Conservation (phyloP, 1,140 invertebrate species). For the Cephus cinctus region DNA sequence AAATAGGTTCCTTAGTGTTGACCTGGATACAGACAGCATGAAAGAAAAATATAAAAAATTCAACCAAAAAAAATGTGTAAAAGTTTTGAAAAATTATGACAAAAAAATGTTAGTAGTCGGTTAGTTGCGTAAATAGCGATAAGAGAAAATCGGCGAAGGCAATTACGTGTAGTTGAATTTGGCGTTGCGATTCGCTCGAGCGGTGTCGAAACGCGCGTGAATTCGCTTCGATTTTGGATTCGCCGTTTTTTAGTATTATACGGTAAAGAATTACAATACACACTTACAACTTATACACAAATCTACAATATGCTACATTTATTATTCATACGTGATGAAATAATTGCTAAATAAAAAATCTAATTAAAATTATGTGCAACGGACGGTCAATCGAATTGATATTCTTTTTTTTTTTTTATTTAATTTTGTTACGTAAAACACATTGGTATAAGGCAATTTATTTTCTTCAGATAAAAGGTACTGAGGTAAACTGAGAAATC, state of each 20-base stretch:
- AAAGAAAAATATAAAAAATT: constrained; percentile 22
- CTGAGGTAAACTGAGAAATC: too few species aligned
- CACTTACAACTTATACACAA: constrained; percentile 21
- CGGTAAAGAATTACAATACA: constrained; percentile 17
- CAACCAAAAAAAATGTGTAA: constrained; percentile 23
- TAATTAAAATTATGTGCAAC: too few species aligned
- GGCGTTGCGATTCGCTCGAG: too few species aligned
- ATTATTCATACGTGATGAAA: constrained; percentile 35
- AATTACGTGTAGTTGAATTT: too few species aligned
- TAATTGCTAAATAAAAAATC: constrained; percentile 44
- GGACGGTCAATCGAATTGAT: too few species aligned
- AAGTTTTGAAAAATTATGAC: constrained; percentile 25
- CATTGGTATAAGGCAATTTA: too few species aligned
- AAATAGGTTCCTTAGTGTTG: constrained; percentile 45
- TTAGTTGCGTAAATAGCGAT: constrained; percentile 27
- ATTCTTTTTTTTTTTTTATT: too few species aligned
- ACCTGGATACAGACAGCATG: constrained; percentile 37
- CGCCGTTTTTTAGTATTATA: too few species aligned
- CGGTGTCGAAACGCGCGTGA: too few species aligned
- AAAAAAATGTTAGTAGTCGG: constrained; percentile 33
- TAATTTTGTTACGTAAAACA: too few species aligned
- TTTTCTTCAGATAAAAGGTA: too few species aligned
- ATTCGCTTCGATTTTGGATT: too few species aligned
- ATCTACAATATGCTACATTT: constrained; percentile 33
- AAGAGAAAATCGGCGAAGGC: constrained; percentile 17